phyloP scores from a whole-genome alignment of 2,113 vertebrate species.

The Opisthocomus hoazin region DNA sequence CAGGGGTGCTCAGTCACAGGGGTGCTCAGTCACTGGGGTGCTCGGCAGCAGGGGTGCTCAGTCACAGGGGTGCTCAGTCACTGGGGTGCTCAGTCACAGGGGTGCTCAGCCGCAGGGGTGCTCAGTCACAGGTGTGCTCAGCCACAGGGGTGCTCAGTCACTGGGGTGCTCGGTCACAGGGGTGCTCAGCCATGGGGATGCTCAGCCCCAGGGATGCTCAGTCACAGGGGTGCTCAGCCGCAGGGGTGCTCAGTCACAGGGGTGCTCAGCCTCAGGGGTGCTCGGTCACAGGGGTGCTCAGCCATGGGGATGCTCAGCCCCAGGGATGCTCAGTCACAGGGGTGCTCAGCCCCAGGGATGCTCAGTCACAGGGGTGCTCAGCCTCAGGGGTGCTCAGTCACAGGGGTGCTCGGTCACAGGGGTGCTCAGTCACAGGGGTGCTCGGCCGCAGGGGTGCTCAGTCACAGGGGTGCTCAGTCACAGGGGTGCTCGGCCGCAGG shows the following conservation, averaged over 20 bases:
- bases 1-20: background rate
- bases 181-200: background rate
- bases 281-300: background rate
- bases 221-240: rapidly evolving
- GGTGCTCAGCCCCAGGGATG: no score
- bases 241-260: background rate
- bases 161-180: background rate
- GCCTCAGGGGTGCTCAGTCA: no score
- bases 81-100: background rate
- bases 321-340: no score
- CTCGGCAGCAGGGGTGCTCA: background rate
- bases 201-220: background rate
- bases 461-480: no score
- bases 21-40: background rate
- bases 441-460: no score
- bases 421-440: no score
- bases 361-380: no score
- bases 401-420: no score
- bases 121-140: background rate
- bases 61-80: background rate
- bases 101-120: background rate
- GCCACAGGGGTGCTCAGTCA: rapidly evolving
- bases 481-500: no score
- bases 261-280: no score
- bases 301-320: no score